Conservation (phyloP, 30 jellyfish, hydroid and myxozoan genomes). For the Aurelia sp. region DNA sequence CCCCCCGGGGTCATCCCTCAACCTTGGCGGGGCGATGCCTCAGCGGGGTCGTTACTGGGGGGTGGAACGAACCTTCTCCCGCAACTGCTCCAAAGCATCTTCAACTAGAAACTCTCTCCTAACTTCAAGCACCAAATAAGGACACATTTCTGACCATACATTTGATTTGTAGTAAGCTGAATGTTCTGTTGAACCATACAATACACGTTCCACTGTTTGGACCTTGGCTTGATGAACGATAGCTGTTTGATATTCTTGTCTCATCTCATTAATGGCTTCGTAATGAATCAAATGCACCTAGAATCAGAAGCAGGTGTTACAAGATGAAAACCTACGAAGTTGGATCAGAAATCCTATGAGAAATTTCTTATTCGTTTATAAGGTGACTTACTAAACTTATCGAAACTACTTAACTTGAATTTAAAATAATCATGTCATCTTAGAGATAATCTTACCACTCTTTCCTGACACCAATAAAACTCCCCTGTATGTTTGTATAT, state of each 20-base stretch:
- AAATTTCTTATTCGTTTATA: no score
- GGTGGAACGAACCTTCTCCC: slow-evolving; percentile 79
- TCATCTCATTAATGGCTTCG: slow-evolving; percentile 94
- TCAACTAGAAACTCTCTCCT: slow-evolving; percentile 77
- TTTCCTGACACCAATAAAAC: no score
- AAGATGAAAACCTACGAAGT: background rate
- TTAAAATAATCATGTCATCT: no score
- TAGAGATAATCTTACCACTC: no score
- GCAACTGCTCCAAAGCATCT: slow-evolving; percentile 83
- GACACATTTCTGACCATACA: slow-evolving; percentile 95
- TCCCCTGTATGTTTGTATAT: no score
- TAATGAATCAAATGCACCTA: slow-evolving; percentile 87
- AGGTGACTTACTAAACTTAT: no score
- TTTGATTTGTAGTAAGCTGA: slow-evolving; percentile 52
- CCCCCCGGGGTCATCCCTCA: no score
- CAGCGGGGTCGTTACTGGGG: no score
- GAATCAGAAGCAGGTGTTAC: background rate
- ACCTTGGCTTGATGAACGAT: slow-evolving; percentile 90
- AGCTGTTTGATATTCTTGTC: slow-evolving; percentile 88
- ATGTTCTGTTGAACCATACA: slow-evolving; percentile 48
- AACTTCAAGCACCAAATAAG: slow-evolving; percentile 84
- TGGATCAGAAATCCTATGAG: no score
- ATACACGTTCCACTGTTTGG: slow-evolving; percentile 83
- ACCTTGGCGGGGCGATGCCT: no score
- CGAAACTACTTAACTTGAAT: no score